phyloP scores from a whole-genome alignment of 2,888 invertebrate genomes.

The Caenorhabditis zanzibari region DNA sequence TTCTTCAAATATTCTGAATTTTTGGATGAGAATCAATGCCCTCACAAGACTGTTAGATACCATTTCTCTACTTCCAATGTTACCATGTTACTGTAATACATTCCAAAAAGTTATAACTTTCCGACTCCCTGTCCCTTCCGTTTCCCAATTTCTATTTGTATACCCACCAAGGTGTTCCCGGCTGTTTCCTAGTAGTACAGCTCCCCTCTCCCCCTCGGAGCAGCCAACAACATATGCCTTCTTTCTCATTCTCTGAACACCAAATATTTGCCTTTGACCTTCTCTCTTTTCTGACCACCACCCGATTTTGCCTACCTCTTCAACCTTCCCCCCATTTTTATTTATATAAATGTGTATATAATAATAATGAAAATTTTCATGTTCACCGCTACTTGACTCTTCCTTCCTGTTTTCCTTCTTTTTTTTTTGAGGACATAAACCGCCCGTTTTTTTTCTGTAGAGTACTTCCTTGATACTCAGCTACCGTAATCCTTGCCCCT shows the following conservation, averaged over 20 bases:
- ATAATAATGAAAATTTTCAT: constrained; percentile 36
- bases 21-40: no score
- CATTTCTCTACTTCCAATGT: no score
- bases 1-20: no score
- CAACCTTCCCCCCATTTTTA: constrained; percentile 32
- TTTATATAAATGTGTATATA: constrained; percentile 12
- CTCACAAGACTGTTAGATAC: no score
- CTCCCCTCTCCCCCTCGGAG: constrained; percentile 29
- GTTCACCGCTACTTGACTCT: constrained; percentile 23
- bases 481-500: neutral
- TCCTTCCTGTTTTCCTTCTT: neutral
- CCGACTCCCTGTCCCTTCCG: constrained; percentile 4
- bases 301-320: constrained; percentile 42
- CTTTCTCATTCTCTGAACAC: constrained; percentile 32
- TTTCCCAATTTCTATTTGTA: constrained; percentile 32
- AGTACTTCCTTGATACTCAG: neutral
- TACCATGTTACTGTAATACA: no score
- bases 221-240: constrained; percentile 53
- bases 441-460: constrained; percentile 9
- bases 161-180: constrained; percentile 64
- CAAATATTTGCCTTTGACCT: constrained; percentile 66
- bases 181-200: constrained; percentile 55
- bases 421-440: neutral
- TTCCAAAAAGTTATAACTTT: no score
- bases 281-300: constrained; percentile 35